Evolutionary conservation across 2,888 invertebrate genomes (phyloP), one percentile per base, ranked within the genome.

Genomic region (Cantharis rustica): DNA sequence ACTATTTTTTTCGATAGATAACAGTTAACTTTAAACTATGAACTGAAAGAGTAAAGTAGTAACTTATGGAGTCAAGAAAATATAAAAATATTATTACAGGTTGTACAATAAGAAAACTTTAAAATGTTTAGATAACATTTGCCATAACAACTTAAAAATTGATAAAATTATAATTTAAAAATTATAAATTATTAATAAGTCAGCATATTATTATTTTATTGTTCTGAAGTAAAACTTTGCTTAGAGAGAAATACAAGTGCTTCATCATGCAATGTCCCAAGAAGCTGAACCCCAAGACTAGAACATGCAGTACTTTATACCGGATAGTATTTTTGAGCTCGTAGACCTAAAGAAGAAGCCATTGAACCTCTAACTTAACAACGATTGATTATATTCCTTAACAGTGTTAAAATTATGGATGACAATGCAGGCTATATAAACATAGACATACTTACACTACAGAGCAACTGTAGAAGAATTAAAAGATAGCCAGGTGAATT

Each of bases 391-490:
- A 90, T 94, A 26, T 90, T 94, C 9, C 93, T 94, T 82, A 93
- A 95, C 82, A 94, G 93, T 77, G 91, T 95, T 31, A 93, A 94
- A 83, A 92, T 95, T 10, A 90, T 91, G 61, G 91, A 93, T 72
- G 90, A 92, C 0, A 90, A 82, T 0, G 89, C 90, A 10, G 90
- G 91, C 79, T 91, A 91, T 81, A 90, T 89, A 9, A 89, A 91
- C 71, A 89, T 90, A 13, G 91, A 92, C 80, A 90, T 90, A 17
- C 90, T 92, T n/a, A 0, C 91, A 91, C 71, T 93, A 93, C 84
- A 92, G 91, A 83, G 90, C 93, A 72, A 88, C 90, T 17, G 89
- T 92, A 76, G 92, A 93, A 86, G 89, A 89, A 80, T 88, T 89
- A 68, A 76, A 89, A 88, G 72, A 89, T 88, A 84, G 89, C 89